Base-by-base conservation (phyloP, 2,797 vertebrate species). In the Diceros bicornis region DNA sequence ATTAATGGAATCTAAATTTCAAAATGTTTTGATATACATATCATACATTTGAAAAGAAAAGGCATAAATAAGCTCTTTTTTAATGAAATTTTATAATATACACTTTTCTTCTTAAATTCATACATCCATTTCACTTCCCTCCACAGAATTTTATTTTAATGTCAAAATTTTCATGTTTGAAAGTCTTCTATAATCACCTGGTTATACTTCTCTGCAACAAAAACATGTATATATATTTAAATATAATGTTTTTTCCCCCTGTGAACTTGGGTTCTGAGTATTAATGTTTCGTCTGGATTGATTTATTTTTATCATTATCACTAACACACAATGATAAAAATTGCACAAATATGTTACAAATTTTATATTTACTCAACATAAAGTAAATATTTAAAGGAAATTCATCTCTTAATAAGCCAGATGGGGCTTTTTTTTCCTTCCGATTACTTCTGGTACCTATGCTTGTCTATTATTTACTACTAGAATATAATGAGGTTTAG, bases 1-100 rank as follows among this genome's bases (percentile, higher is more conserved):
- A 41, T 25, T 84, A 92, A 81, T 92, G 27, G 11, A 82, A 62
- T 94, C 8, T 64, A 77, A 74, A 85, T 85, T 13, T 93, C 34
- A 92, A 64, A 96, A 88, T 93, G 52, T 87, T 96, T 97, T 92
- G 55, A 77, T 90, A 64, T 37, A 5, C 7, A 12, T 81, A 69
- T 41, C 55, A 95, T 29, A 47, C 55, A 84, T 78, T 96, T 96
- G 69, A 89, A 85, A 89, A 93, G 47, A 91, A 96, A 96, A 90
- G 75, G 32, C n/a, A 83, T 89, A 71, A 89, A 79, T 29, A 74
- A 94, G 44, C 1, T 77, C 55, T 89, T 14, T n/a, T 84, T 69
- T 52, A 52, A 52, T 16, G 14, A 52, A 52, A 52, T 52, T 52
- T 52, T 52, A 52, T 52, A 14, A 52, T 52, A 52, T 52, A 52